phyloP scores from a whole-genome alignment of 2,888 invertebrate species.

The Caenorhabditis becei region DNA sequence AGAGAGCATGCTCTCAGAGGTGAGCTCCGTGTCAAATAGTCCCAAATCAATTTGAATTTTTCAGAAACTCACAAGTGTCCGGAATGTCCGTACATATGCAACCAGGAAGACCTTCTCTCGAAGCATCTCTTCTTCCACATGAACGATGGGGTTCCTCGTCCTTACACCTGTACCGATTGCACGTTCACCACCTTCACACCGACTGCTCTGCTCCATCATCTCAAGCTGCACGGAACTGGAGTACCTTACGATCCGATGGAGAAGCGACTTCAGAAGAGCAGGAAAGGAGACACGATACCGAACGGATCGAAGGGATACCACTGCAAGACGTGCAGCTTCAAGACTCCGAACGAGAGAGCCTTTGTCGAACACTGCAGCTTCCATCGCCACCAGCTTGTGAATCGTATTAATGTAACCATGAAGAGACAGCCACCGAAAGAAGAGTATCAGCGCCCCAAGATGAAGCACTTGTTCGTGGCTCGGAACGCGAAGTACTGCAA shows the following conservation, averaged over 20 bases:
- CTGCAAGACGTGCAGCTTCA: slow-evolving; percentile 70
- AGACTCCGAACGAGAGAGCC: slow-evolving; percentile 52
- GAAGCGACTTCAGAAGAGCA: slow-evolving; percentile 4
- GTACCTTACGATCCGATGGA: slow-evolving; percentile 1
- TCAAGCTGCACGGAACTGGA: slow-evolving; percentile 30
- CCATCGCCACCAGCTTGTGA: slow-evolving; percentile 69
- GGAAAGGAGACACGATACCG: slow-evolving; percentile 63
- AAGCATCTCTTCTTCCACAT: slow-evolving; percentile 70
- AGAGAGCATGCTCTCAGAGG: slow-evolving; percentile 8
- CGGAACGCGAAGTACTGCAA: slow-evolving; percentile 44
- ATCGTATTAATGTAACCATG: slow-evolving; percentile 68
- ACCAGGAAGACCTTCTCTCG: slow-evolving; percentile 40
- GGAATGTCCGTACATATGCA: slow-evolving; percentile 61
- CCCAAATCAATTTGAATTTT: no score
- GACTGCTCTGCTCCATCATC: slow-evolving; percentile 15
- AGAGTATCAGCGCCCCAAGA: slow-evolving; percentile 53
- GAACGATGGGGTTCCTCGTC: slow-evolving; percentile 43
- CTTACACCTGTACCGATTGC: slow-evolving; percentile 69
- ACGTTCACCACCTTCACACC: slow-evolving; percentile 45
- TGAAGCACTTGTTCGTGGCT: slow-evolving; percentile 29
- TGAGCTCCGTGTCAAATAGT: not conserved
- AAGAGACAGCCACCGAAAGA: slow-evolving; percentile 67
- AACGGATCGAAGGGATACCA: slow-evolving; percentile 61
- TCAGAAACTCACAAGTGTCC: slow-evolving; percentile 48
- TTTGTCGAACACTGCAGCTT: slow-evolving; percentile 71